phyloP scores from a whole-genome alignment of 2,113 vertebrate genomes.

The Grammomys dolichurus region DNA sequence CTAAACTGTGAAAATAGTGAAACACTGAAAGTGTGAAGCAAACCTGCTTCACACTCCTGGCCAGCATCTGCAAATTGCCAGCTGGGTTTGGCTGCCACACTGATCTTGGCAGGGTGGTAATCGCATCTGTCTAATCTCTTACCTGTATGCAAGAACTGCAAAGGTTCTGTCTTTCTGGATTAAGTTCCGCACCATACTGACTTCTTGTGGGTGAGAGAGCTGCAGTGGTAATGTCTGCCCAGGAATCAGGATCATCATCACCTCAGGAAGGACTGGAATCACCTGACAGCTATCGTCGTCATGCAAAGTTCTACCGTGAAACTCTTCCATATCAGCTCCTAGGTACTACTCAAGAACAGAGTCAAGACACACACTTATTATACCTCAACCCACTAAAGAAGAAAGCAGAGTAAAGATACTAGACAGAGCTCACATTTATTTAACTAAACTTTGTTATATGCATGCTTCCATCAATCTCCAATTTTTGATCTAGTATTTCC shows the following conservation, averaged over 20 bases:
- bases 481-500: not conserved
- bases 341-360: constrained; percentile 90
- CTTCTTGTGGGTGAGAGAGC: constrained; percentile 96
- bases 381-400: not conserved
- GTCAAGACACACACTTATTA: not conserved
- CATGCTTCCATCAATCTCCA: not conserved
- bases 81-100: not conserved
- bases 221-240: constrained; percentile 97
- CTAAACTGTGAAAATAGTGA: not conserved
- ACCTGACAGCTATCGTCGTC: constrained; percentile 97
- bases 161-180: constrained; percentile 98
- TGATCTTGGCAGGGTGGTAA: not conserved
- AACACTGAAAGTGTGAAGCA: too few relatives aligned
- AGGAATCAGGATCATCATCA: constrained; percentile 95
- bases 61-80: not conserved
- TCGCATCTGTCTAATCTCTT: constrained; percentile 47
- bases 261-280: constrained; percentile 95
- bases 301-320: constrained; percentile 95
- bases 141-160: constrained; percentile 98
- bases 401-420: not conserved
- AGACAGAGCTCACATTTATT: not conserved
- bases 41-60: not conserved
- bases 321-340: constrained; percentile 98
- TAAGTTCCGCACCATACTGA: constrained; percentile 97
- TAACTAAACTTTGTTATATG: not conserved